A percentile compares a stretch with the other conserved stretches of the same genome.
These are phyloP conservation scores for Axea sp. DNA, from an alignment of 2,888 invertebrate species.

Conservation along the genomic window DNA sequence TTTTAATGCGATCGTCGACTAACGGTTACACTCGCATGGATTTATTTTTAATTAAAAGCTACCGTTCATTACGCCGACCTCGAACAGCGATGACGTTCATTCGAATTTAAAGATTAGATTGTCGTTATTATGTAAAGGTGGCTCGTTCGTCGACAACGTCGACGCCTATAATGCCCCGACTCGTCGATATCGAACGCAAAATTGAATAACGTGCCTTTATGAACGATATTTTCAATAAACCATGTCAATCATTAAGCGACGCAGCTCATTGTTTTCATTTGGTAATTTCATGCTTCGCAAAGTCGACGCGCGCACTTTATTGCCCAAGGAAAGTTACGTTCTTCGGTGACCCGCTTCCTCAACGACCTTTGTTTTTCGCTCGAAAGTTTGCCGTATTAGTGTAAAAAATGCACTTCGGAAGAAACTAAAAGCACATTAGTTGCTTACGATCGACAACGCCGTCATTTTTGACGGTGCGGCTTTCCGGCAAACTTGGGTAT, in stretches of 20 bases:
- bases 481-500: slow-evolving; percentile 8
- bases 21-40: slow-evolving; percentile 70
- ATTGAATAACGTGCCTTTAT: slow-evolving; percentile 26
- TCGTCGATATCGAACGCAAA: slow-evolving; percentile 14
- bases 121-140: slow-evolving; percentile 38
- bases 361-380: slow-evolving; percentile 58
- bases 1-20: slow-evolving; percentile 76
- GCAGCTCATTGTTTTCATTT: slow-evolving; percentile 62
- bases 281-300: slow-evolving; percentile 67
- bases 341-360: slow-evolving; percentile 59
- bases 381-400: slow-evolving; percentile 16
- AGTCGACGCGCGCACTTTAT: slow-evolving; percentile 63
- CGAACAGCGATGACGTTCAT: slow-evolving; percentile 16
- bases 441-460: slow-evolving; percentile 14
- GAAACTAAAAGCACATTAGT: slow-evolving; percentile 44
- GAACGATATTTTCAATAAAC: slow-evolving; percentile 32
- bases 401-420: slow-evolving; percentile 40
- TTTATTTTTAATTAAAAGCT: slow-evolving; percentile 75
- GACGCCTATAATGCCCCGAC: not conserved
- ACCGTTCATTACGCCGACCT: slow-evolving; percentile 40
- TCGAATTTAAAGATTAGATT: slow-evolving; percentile 29
- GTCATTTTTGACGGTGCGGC: slow-evolving; percentile 29
- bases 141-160: not conserved
- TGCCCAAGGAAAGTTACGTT: slow-evolving; percentile 64
- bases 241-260: slow-evolving; percentile 50